A percentile compares a stretch with the other conserved stretches of the same genome.
Evolutionary conservation across 2,888 invertebrate genomes (phyloP).

Genomic region (Drosophila longiperda): DNA sequence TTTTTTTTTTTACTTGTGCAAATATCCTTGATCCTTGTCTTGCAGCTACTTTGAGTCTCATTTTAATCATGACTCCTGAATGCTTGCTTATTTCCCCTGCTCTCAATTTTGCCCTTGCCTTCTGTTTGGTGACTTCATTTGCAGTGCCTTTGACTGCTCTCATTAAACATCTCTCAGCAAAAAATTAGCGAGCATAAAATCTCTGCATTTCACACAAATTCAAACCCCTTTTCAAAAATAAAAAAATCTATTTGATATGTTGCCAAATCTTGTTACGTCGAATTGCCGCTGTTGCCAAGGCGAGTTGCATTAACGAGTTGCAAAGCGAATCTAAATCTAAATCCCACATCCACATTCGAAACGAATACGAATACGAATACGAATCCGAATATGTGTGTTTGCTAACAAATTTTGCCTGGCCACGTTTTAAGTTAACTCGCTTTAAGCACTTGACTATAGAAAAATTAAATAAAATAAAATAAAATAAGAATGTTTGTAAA

Average conservation of each 20-base stretch:
- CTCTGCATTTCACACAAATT: conserved; percentile 11
- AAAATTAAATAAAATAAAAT: not conserved
- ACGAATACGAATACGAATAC: not conserved
- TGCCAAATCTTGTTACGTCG: conserved; percentile 23
- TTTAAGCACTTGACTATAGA: not conserved
- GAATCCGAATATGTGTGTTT: conserved; percentile 7
- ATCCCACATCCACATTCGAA: not conserved
- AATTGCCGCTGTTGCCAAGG: conserved; percentile 27
- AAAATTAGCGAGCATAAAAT: not conserved
- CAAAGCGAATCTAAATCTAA: not conserved
- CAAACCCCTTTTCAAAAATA: not conserved
- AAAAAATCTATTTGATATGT: conserved; percentile 12
- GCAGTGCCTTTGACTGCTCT: not conserved
- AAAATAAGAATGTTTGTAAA: not conserved
- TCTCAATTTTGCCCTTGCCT: not conserved
- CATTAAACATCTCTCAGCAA: not conserved
- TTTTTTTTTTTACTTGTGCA: not conserved
- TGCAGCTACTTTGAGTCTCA: conserved; percentile 12
- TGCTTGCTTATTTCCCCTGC: not conserved
- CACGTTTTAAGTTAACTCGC: conserved; percentile 13
- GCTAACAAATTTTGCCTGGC: conserved; percentile 15
- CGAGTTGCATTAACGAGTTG: conserved; percentile 16
- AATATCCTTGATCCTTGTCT: not conserved
- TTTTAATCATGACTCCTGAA: conserved; percentile 9
- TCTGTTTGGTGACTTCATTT: not conserved